Percentiles rank a stretch among this genome's conserved stretches.
phyloP scores from a whole-genome alignment of 2,888 invertebrate species.

The Mallateleia sp. region DNA sequence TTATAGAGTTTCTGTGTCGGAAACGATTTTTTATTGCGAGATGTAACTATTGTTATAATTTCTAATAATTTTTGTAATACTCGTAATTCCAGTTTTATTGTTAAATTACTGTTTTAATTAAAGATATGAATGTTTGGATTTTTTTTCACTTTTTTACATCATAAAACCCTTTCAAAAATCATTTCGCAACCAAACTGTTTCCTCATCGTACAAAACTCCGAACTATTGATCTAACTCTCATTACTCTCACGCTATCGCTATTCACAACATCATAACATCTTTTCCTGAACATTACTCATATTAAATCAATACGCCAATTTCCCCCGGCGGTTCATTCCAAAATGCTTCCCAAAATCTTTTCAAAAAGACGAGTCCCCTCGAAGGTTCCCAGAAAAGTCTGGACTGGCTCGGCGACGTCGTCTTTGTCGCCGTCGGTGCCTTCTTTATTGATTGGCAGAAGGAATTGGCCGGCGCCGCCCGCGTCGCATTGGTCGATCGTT shows the following conservation, averaged over 20 bases:
- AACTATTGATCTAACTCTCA: constrained; percentile 46
- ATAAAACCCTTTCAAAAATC: neutral
- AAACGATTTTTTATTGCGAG: too few relatives aligned
- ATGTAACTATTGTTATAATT: too few relatives aligned
- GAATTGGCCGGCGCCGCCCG: constrained; percentile 88
- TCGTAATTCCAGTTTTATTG: too few relatives aligned
- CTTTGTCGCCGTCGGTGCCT: constrained; percentile 73
- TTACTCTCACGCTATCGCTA: constrained; percentile 33
- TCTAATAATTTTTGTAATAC: too few relatives aligned
- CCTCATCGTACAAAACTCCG: constrained; percentile 9
- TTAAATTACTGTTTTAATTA: too few relatives aligned
- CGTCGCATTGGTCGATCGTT: constrained; percentile 88
- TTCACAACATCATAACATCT: constrained; percentile 6
- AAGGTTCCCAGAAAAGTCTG: constrained; percentile 13
- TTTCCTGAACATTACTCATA: neutral
- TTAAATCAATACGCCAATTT: neutral
- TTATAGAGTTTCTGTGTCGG: too few relatives aligned
- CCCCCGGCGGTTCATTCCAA: neutral
- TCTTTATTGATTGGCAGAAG: constrained; percentile 87
- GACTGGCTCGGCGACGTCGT: constrained; percentile 61
- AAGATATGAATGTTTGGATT: too few relatives aligned
- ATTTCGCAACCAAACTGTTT: constrained; percentile 1
- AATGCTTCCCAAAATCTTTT: neutral
- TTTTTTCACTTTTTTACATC: too few relatives aligned
- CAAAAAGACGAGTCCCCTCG: neutral